Evolutionary conservation across 2,113 vertebrate genomes (phyloP).

Genomic region (Nycticryphes semicollaris): DNA sequence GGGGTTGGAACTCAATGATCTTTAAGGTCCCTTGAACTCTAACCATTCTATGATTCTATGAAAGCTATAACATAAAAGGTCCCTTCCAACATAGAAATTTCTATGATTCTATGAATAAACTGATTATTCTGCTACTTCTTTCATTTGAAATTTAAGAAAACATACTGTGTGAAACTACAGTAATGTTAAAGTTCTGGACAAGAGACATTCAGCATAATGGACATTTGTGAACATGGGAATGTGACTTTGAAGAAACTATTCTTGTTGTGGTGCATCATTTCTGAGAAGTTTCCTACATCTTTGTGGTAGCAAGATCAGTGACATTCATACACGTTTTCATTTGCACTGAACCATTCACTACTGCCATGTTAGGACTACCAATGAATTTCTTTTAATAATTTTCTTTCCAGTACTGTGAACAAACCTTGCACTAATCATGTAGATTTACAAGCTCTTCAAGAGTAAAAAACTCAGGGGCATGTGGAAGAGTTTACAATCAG

Average conservation of each 20-base stretch:
- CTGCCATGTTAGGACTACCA: background rate
- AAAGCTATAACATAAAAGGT: background rate
- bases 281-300: background rate
- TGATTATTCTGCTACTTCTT: background rate
- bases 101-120: background rate
- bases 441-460: background rate
- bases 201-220: background rate
- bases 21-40: no score
- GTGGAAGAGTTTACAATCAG: background rate
- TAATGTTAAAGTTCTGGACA: background rate
- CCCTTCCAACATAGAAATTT: background rate
- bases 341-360: background rate
- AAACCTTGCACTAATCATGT: background rate
- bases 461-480: background rate
- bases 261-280: background rate
- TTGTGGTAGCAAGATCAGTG: background rate
- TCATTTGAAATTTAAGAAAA: background rate
- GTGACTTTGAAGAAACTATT: background rate
- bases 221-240: background rate
- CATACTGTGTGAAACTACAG: background rate
- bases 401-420: background rate
- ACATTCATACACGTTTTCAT: background rate
- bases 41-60: no score
- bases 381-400: background rate
- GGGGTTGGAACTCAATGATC: no score